Percentiles rank a stretch among this genome's conserved stretches.
phyloP scores from a whole-genome alignment of 2,888 invertebrate genomes.

The Bimastos eiseni region DNA sequence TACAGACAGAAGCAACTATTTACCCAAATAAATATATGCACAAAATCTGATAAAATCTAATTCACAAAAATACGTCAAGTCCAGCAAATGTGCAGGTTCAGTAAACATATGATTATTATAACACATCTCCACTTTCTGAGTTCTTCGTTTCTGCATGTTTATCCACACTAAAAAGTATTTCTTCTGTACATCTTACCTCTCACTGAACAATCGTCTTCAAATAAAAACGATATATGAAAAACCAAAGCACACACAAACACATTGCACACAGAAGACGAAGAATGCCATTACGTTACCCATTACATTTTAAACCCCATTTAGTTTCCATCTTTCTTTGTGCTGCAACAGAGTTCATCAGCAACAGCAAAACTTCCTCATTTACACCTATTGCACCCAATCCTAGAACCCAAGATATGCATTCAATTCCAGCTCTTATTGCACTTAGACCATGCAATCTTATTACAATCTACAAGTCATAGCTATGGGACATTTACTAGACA shows the following conservation, averaged over 20 bases:
- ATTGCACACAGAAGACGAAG: neutral
- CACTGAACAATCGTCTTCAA: neutral
- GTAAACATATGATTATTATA: neutral
- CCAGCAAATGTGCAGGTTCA: neutral
- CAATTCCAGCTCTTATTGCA: neutral
- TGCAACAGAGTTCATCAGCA: neutral
- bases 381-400: neutral
- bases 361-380: neutral
- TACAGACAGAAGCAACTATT: neutral
- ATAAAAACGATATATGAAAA: neutral
- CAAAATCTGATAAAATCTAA: neutral
- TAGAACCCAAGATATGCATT: neutral
- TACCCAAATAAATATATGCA: neutral
- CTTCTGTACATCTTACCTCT: neutral
- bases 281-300: neutral
- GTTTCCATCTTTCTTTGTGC: neutral
- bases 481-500: neutral
- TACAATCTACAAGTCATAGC: slow-evolving; percentile 2
- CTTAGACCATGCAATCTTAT: neutral
- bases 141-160: neutral
- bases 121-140: neutral
- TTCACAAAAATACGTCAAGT: neutral
- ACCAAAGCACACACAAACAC: neutral
- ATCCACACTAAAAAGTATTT: neutral
- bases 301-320: neutral